Base-by-base conservation (phyloP, 64 coral and sea anemone genomes). In the Dendronephthya gigantea region DNA sequence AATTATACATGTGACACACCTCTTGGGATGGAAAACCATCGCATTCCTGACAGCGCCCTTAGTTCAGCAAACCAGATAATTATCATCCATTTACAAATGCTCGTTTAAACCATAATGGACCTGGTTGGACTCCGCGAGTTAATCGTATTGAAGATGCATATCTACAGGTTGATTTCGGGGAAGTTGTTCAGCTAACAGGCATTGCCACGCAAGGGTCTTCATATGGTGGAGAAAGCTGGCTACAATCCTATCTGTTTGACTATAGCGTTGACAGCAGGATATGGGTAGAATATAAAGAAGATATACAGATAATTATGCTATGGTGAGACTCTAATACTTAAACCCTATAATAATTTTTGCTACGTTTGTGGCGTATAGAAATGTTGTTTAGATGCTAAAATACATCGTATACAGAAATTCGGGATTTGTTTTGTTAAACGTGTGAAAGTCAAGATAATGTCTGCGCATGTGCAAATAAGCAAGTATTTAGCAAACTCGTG, bases 1-100 rank as follows among this genome's bases (percentile, higher is more conserved):
- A 37, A 12, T 40, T 91, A 91, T 79, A 83, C 90, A 17, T 91
- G 90, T 23, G 39, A 45, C 27, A 68, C 81, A 2, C 90, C 90
- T 9, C 85, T 91, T 35, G 90, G 90, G 35, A 87, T 91, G 90
- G 85, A 84, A 83, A 84, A 91, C 35, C 45, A 52, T 13, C 51
- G 90, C 27, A 91, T 91, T 40, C 65, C 56, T 47, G 81, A 91
- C 35, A 59, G 35, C 4, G 72, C 66, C 38, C 82, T 91, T 23
- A 88, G 48, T 36, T 79, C 72, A 16, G 72, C 32, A 28, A 79
- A 79, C 29, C 30, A 17, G 31, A 0, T 36, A 79, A 79, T 35
- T 4, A 35, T 8, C 72, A 79, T 79, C 72, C 72, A 30, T 39
- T 39, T 34, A 36, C 72, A 79, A 79, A 79, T 79, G 72, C 72